A percentile compares a stretch with the other conserved stretches of the same genome.
These are phyloP conservation scores for Drosophila mayaguana DNA, from an alignment of 2,888 invertebrate species.

Conservation along the genomic window DNA sequence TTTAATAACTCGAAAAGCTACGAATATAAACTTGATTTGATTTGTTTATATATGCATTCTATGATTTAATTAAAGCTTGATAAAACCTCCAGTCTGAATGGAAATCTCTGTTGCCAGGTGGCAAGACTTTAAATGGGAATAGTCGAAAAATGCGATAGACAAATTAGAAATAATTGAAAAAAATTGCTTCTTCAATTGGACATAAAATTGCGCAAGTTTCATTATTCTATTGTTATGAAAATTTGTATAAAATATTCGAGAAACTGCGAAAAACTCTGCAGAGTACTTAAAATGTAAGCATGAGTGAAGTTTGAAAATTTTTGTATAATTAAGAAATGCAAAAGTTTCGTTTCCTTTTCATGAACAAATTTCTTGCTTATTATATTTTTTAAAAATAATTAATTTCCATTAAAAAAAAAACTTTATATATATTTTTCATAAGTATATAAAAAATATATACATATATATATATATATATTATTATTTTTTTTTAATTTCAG, in stretches of 20 bases:
- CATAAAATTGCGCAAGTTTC: constrained; percentile 33
- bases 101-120: neutral
- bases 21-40: neutral
- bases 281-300: neutral
- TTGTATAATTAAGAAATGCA: neutral
- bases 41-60: neutral
- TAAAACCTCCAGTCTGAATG: neutral
- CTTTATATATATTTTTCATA: no score
- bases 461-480: no score
- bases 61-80: constrained; percentile 7
- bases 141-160: constrained; percentile 21
- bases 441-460: no score
- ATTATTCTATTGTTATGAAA: constrained; percentile 1
- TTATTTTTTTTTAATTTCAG: no score
- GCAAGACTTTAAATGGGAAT: neutral
- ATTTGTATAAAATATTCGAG: neutral
- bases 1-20: constrained; percentile 25
- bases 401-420: no score
- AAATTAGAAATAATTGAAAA: constrained; percentile 46
- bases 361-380: no score
- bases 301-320: neutral
- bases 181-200: constrained; percentile 42
- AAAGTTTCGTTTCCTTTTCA: neutral
- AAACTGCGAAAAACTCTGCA: neutral
- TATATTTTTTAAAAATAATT: neutral